Conservation (phyloP, 2,113 vertebrate genomes). For the Nerophis lumbriciformis region DNA sequence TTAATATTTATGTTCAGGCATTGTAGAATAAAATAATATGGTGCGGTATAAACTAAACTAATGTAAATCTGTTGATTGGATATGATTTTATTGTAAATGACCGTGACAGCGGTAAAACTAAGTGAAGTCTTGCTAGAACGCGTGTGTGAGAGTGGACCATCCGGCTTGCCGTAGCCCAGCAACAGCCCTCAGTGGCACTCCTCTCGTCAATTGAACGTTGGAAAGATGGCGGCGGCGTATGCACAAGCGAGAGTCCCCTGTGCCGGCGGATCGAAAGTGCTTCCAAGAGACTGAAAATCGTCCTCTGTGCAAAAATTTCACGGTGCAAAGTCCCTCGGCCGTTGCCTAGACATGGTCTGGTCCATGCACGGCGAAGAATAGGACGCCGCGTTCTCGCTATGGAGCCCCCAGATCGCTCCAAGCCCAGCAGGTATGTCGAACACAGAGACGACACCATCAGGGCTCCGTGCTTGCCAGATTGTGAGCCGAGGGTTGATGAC, state of each 20-base stretch:
- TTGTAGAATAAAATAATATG: too few species aligned
- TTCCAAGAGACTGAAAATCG: conserved; percentile 36
- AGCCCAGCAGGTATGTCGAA: conserved; percentile 73
- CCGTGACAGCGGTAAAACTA: too few species aligned
- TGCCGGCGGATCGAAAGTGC: conserved; percentile 71
- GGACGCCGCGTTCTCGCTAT: conserved; percentile 59
- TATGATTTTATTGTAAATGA: too few species aligned
- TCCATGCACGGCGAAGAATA: conserved; percentile 62
- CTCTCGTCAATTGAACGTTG: conserved; percentile 71
- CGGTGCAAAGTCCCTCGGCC: conserved; percentile 53
- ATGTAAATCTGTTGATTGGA: too few species aligned
- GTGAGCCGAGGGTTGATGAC: conserved; percentile 47
- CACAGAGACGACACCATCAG: conserved; percentile 66
- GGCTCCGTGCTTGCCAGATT: conserved; percentile 66
- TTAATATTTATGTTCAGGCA: too few species aligned
- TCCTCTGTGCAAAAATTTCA: conserved; percentile 53
- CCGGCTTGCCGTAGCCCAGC: conserved; percentile 69
- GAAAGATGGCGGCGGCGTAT: conserved; percentile 75
- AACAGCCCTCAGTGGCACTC: conserved; percentile 56
- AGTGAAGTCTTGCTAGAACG: too few species aligned
- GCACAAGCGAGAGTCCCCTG: conserved; percentile 62
- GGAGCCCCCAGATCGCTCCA: conserved; percentile 72
- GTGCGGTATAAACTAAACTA: too few species aligned
- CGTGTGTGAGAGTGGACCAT: conserved; percentile 27
- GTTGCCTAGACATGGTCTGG: conserved; percentile 58